Evolutionary conservation across 2,797 vertebrate genomes (phyloP).

Genomic region (Peromyscus nudipes): DNA sequence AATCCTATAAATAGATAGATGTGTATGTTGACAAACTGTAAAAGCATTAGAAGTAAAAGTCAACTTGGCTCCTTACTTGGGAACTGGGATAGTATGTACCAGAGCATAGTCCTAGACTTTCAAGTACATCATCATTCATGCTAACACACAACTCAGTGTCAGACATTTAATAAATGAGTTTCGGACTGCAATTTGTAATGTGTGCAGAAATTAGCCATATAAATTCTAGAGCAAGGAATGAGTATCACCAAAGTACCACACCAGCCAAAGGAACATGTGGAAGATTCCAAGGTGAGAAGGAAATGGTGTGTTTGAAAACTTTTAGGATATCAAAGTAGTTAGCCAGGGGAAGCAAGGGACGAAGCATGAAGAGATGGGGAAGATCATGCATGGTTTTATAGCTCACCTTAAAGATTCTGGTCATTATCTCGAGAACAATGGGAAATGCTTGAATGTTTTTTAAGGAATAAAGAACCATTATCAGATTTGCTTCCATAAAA

Average conservation of each 20-base stretch:
- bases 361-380: not conserved
- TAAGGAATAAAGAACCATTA: conserved; percentile 51
- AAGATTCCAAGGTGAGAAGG: conserved; percentile 17
- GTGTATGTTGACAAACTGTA: conserved; percentile 16
- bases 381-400: not conserved
- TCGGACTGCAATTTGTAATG: not conserved
- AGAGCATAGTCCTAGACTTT: not conserved
- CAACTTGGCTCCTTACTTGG: not conserved
- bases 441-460: conserved; percentile 45
- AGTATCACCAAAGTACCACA: not conserved
- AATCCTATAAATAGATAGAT: not conserved
- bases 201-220: conserved; percentile 7
- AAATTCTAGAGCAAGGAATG: not conserved
- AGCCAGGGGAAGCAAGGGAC: not conserved
- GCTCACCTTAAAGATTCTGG: conserved; percentile 9
- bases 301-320: conserved; percentile 17
- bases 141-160: not conserved
- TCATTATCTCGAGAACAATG: conserved; percentile 53
- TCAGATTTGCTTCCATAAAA: conserved; percentile 62
- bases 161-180: not conserved
- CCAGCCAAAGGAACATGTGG: not conserved
- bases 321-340: not conserved
- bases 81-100: not conserved
- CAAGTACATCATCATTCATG: not conserved
- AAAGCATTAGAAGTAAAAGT: conserved; percentile 5